phyloP scores from a whole-genome alignment of 2,888 invertebrate species.

The Nowickia ferox region DNA sequence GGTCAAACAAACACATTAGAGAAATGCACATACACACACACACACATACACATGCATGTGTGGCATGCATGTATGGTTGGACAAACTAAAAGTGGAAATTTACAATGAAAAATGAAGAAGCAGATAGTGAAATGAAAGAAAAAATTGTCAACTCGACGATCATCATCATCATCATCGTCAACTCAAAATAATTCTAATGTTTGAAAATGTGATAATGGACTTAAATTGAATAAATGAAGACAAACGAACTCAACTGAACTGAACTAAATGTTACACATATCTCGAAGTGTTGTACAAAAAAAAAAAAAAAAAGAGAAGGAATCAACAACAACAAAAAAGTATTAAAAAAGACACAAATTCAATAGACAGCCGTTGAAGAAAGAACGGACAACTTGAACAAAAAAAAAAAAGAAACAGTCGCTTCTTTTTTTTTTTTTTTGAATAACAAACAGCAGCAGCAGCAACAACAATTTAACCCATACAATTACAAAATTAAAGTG shows the following conservation, averaged over 20 bases:
- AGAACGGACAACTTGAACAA: slow-evolving; percentile 20
- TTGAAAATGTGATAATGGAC: slow-evolving; percentile 75
- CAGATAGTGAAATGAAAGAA: neutral
- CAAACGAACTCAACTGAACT: slow-evolving; percentile 69
- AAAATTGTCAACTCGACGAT: slow-evolving; percentile 26
- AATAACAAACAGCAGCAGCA: slow-evolving; percentile 30
- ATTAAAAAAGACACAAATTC: slow-evolving; percentile 23
- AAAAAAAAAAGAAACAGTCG: slow-evolving; percentile 21
- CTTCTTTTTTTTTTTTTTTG: slow-evolving; percentile 34
- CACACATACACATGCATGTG: neutral
- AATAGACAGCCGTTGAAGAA: slow-evolving; percentile 28
- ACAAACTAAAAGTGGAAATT: slow-evolving; percentile 43
- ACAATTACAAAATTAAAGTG: slow-evolving; percentile 49
- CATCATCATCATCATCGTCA: slow-evolving; percentile 56
- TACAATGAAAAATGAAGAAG: slow-evolving; percentile 44
- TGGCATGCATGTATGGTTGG: neutral
- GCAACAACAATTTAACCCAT: slow-evolving; percentile 63
- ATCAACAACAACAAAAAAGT: slow-evolving; percentile 14
- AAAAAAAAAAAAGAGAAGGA: slow-evolving; percentile 1
- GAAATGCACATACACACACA: slow-evolving; percentile 40
- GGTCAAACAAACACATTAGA: slow-evolving; percentile 50
- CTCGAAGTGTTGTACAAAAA: slow-evolving; percentile 45
- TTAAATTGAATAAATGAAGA: slow-evolving; percentile 71
- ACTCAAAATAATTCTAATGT: slow-evolving; percentile 76
- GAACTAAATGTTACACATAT: slow-evolving; percentile 37